Evolutionary conservation across 2,797 vertebrate species (phyloP), one percentile per base, ranked within the genome.

Genomic region (Pipistrellus pipistrellus): DNA sequence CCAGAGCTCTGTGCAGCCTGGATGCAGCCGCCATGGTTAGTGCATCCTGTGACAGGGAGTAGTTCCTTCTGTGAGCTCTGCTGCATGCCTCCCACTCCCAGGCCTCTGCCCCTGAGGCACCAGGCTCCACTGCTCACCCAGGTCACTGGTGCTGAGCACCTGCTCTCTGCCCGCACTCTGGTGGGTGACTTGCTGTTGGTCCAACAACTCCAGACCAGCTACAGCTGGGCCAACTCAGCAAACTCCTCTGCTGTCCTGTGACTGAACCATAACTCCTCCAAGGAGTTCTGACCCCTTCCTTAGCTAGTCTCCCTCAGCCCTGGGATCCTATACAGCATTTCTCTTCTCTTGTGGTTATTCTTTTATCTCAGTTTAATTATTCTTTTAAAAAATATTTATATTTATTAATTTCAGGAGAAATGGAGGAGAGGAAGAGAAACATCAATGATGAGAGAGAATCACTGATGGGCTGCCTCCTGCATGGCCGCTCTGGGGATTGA

Each of bases 291-390:
- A 51, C 10, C 15, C 23, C 15, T 90, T 90, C 14, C 53, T 69
- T 68, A 48, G 12, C 8, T 48, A 18, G 1, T 57, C 46, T 75
- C 15, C 38, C 57, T 92, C 32, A n/a, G 30, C 14, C 15, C 44
- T 89, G 25, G n/a, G 6, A 8, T 81, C 32, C 13, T 10, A 23
- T 11, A 20, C 10, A 85, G 38, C 1, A 14, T 71, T 75, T 38
- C 48, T 84, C 32, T 53, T 38, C 30, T 84, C 32, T 80, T 83
- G 48, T 8, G n/a, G 57, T 93, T 86, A 51, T 14, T 78, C 7
- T 83, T 94, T 62, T n/a, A 59, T 71, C 44, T 35, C 75, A 32
- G 12, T 71, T 92, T 68, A 85, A n/a, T 91, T 86, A 46, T 41
- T 32, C 10, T 73, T 95, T 93, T 25, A 4, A 57, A 57, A 57